Evolutionary conservation across 2,797 vertebrate species (phyloP), one percentile per base, ranked within the genome.

Genomic region (Emys orbicularis): DNA sequence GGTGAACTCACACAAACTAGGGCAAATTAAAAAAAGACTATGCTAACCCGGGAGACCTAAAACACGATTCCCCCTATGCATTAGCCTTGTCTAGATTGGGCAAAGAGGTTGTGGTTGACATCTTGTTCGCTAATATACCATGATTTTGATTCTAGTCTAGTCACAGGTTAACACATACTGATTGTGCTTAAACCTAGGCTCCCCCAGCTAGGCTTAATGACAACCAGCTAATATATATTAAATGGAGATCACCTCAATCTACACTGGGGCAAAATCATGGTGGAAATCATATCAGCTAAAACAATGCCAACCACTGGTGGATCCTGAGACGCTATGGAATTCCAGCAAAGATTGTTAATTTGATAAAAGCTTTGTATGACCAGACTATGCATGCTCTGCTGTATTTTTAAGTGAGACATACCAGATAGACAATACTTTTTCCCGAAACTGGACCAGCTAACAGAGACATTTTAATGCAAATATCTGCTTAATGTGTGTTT

Each of bases 391-490:
- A 2, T 82, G 56, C 49, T 90, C 37, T 83, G 6, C 49, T 83
- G 3, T 80, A 49, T 79, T 84, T 65, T 87, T 94, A 87, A 92
- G 79, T 49, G 5, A 12, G 81, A 53, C 10, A 81, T 87, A 54
- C 15, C 37, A 84, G 54, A 95, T n/a, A 54, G 59, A 84, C 65
- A 12, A 2, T 88, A n/a, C 77, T 65, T 89, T 93, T 87, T 1
- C 50, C 53, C 12, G 12, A 6, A 83, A 12, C n/a, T 54, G 8
- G 77, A 84, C 13, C 77, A 57, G 8, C 7, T 2, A 4, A 87
- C 76, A 89, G 81, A 87, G 81, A 44, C 65, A 61, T 41, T 4
- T 80, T 16, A 59, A 8, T 56, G 47, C 11, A 94, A 88, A 90
- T 86, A 92, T 11, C 41, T 37, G 82, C 34, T 79, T 84, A 85